These are phyloP conservation scores for Cephalotes varians DNA, from an alignment of 2,888 invertebrate genomes.

Conservation along the genomic window DNA sequence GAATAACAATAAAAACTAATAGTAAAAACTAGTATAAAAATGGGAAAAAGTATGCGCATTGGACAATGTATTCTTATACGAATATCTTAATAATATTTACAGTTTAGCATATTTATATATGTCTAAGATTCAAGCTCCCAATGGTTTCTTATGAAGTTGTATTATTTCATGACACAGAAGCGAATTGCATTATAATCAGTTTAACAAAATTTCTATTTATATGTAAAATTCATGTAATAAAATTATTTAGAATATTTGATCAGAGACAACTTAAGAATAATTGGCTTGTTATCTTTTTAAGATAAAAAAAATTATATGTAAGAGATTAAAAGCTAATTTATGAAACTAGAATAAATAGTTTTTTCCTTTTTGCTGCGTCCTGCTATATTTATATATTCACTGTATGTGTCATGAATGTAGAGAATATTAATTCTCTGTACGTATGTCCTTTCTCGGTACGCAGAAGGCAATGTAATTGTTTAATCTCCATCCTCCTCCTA, in stretches of 20 bases:
- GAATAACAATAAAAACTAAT: slow-evolving; percentile 48
- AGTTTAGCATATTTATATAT: slow-evolving; percentile 54
- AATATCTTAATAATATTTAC: slow-evolving; percentile 70
- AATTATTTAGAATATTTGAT: slow-evolving; percentile 1
- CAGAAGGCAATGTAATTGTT: not conserved
- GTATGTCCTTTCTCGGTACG: not conserved
- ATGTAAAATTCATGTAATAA: not conserved
- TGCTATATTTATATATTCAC: slow-evolving; percentile 31
- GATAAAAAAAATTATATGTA: slow-evolving; percentile 5
- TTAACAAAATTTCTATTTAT: not conserved
- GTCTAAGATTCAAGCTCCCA: slow-evolving; percentile 68
- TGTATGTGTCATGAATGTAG: slow-evolving; percentile 59
- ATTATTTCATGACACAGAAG: slow-evolving; percentile 21
- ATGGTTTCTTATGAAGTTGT: slow-evolving; percentile 23
- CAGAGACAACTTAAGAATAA: slow-evolving; percentile 5
- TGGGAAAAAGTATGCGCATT: slow-evolving; percentile 58
- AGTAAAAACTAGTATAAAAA: slow-evolving; percentile 44
- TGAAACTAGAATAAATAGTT: slow-evolving; percentile 29
- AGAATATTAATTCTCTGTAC: slow-evolving; percentile 40
- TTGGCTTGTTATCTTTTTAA: not conserved
- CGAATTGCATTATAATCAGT: not conserved
- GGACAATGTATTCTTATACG: slow-evolving; percentile 40
- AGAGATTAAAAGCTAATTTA: slow-evolving; percentile 1
- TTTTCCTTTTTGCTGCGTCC: not conserved
- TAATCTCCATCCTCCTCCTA: not conserved